Evolutionary conservation across 2,113 vertebrate species (phyloP).

Genomic region (Pangasianodon gigas): DNA sequence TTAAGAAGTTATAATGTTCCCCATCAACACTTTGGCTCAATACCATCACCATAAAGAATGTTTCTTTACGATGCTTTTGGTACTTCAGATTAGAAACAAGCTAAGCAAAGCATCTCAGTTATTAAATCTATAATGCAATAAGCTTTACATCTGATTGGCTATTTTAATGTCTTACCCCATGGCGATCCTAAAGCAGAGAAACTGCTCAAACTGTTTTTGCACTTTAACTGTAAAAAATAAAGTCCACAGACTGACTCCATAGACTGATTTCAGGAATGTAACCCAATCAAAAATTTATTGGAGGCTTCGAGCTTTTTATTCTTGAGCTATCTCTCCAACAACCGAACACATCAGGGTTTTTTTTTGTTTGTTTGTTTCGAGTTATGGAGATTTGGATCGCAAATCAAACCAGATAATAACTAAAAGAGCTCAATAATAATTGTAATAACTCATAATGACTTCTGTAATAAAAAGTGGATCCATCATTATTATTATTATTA

Average conservation of each 20-base stretch:
- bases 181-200: not conserved
- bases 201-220: not conserved
- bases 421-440: not conserved
- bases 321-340: not conserved
- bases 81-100: not conserved
- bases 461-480: not conserved
- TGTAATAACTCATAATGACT: not conserved
- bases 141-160: not conserved
- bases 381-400: too few relatives aligned
- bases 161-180: not conserved
- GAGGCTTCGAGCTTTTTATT: not conserved
- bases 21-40: not conserved
- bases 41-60: not conserved
- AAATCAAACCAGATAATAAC: not conserved
- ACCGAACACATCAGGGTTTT: not conserved
- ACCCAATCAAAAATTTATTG: not conserved
- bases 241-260: not conserved
- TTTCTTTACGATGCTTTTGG: not conserved
- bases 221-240: not conserved
- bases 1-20: not conserved
- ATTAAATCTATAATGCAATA: not conserved
- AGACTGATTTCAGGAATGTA: not conserved
- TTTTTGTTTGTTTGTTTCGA: not conserved
- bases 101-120: not conserved
- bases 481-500: not conserved